Evolutionary conservation across 2,888 invertebrate genomes (phyloP).

Genomic region (Tromatobia lineatoria): DNA sequence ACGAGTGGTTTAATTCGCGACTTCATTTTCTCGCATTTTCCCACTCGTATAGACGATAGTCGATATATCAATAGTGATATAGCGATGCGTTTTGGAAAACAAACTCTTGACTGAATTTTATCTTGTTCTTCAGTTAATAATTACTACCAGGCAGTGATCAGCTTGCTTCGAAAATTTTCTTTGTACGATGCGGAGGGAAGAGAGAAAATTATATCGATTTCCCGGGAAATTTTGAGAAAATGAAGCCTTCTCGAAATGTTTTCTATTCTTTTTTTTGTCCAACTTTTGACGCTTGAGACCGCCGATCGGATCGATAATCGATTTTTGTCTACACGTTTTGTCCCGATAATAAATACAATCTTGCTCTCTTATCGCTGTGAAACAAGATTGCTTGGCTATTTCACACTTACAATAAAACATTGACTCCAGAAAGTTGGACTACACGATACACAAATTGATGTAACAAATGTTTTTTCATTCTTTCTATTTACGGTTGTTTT

Average conservation of each 20-base stretch:
- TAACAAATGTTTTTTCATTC: slow-evolving; percentile 57
- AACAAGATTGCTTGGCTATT: slow-evolving; percentile 34
- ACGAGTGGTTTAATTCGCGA: slow-evolving; percentile 62
- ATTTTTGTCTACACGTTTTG: slow-evolving; percentile 26
- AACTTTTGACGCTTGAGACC: slow-evolving; percentile 23
- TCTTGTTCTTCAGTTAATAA: slow-evolving; percentile 33
- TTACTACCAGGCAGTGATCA: slow-evolving; percentile 55
- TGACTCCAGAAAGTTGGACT: slow-evolving; percentile 48
- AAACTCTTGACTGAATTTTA: slow-evolving; percentile 6
- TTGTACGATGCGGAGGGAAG: slow-evolving; percentile 60
- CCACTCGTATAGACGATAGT: background rate
- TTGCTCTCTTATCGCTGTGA: slow-evolving; percentile 8
- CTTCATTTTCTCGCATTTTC: slow-evolving; percentile 57
- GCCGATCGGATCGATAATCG: slow-evolving; percentile 62
- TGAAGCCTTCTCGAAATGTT: slow-evolving; percentile 43
- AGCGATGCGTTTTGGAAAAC: slow-evolving; percentile 20
- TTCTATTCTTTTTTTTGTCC: slow-evolving; percentile 16
- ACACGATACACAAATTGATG: slow-evolving; percentile 61
- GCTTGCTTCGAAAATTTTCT: slow-evolving; percentile 53
- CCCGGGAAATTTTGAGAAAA: slow-evolving; percentile 55
- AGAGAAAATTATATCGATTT: slow-evolving; percentile 7
- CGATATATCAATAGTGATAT: too few relatives aligned
- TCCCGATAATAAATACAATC: slow-evolving; percentile 22
- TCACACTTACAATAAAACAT: slow-evolving; percentile 44
- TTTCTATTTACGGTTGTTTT: slow-evolving; percentile 21